Evolutionary conservation across 2,797 vertebrate genomes (phyloP).

Genomic region (Austrolebias charrua): DNA sequence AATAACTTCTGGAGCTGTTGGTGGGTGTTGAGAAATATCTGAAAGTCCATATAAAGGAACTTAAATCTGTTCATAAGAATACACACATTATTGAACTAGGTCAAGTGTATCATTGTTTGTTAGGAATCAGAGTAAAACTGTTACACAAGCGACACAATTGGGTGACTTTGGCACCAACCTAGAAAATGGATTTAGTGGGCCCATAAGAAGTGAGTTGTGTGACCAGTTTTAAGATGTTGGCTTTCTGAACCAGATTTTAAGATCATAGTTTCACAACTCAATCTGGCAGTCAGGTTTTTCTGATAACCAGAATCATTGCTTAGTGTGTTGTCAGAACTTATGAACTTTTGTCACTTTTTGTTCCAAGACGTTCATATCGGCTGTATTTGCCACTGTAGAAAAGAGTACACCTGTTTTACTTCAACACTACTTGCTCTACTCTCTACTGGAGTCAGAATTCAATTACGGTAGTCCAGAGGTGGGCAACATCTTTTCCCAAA

Average conservation of each 20-base stretch:
- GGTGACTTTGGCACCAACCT: slow-evolving; percentile 37
- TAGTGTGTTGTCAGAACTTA: too few relatives aligned
- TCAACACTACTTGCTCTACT: not conserved
- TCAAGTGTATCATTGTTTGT: slow-evolving; percentile 12
- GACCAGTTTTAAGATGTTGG: slow-evolving; percentile 27
- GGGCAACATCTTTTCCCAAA: too few relatives aligned
- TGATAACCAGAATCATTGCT: too few relatives aligned
- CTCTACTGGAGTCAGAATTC: too few relatives aligned
- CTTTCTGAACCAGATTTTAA: slow-evolving; percentile 27
- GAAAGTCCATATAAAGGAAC: not conserved
- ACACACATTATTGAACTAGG: slow-evolving; percentile 26
- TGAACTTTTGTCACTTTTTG: not conserved
- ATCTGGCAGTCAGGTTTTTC: too few relatives aligned
- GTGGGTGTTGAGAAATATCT: not conserved
- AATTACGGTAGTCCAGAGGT: too few relatives aligned
- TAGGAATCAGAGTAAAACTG: slow-evolving; percentile 40
- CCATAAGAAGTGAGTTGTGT: slow-evolving; percentile 28
- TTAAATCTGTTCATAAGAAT: not conserved
- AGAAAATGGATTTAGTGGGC: slow-evolving; percentile 35
- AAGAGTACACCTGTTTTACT: not conserved
- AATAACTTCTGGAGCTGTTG: not conserved
- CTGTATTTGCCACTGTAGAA: not conserved
- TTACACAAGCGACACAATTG: slow-evolving; percentile 24
- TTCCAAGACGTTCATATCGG: not conserved
- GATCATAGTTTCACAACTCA: not conserved